Evolutionary conservation across 2,797 vertebrate genomes (phyloP).

Genomic region (Chlorospingus semifuscus): DNA sequence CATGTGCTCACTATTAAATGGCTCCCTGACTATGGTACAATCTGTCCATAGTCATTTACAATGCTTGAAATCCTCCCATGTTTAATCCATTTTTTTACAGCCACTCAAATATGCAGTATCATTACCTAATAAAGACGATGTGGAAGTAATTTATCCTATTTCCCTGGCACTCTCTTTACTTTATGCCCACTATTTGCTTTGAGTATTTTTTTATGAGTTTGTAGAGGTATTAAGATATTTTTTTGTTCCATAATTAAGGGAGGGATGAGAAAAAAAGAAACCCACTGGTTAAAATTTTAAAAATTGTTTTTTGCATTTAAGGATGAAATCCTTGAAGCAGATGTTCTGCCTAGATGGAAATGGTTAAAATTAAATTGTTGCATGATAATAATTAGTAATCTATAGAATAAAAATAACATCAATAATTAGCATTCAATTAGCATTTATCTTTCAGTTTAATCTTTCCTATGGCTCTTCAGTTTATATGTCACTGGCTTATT

Average conservation of each 20-base stretch:
- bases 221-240: neutral
- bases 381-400: neutral
- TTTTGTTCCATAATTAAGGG: neutral
- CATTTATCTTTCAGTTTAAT: slow-evolving; percentile 10
- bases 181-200: neutral
- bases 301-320: neutral
- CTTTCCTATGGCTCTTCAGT: neutral
- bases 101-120: neutral
- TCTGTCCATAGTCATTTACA: neutral
- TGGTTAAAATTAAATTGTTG: neutral
- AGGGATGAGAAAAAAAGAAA: neutral
- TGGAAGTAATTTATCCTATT: neutral
- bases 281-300: neutral
- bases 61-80: neutral
- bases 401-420: neutral
- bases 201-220: neutral
- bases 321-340: neutral
- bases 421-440: neutral
- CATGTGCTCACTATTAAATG: neutral
- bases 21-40: neutral
- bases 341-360: neutral
- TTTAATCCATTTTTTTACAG: neutral
- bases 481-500: neutral
- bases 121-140: neutral
- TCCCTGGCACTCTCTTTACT: neutral